A percentile compares a stretch with the other conserved stretches of the same genome.
These are phyloP conservation scores for Drosophila planitibia DNA, from an alignment of 2,888 invertebrate species.

Conservation along the genomic window DNA sequence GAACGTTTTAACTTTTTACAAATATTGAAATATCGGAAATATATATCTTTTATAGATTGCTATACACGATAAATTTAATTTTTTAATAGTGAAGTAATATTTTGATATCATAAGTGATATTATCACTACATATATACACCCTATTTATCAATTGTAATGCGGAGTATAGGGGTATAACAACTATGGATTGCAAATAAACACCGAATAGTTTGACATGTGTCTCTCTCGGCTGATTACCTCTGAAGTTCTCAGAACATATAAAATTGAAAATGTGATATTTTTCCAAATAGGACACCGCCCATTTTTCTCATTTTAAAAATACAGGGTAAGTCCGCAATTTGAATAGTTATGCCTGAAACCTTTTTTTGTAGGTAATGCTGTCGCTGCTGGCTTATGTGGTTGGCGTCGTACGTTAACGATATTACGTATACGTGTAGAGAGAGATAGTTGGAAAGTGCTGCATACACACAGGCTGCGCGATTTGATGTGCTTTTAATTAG, in stretches of 20 bases:
- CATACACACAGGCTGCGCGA: slow-evolving; percentile 19
- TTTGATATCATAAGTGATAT: background rate
- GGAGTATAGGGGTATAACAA: background rate
- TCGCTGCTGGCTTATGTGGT: slow-evolving; percentile 5
- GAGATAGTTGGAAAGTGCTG: slow-evolving; percentile 18
- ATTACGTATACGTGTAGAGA: slow-evolving; percentile 44
- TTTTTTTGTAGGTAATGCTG: background rate
- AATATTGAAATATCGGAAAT: background rate
- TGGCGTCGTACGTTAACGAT: slow-evolving; percentile 15
- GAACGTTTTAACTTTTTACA: background rate
- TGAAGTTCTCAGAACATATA: background rate
- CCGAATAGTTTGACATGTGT: background rate
- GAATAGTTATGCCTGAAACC: background rate
- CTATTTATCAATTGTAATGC: background rate
- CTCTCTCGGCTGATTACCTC: background rate
- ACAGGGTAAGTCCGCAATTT: background rate
- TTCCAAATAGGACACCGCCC: no score
- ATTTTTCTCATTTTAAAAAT: background rate
- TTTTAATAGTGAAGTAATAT: background rate
- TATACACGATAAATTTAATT: no score
- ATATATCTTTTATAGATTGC: background rate
- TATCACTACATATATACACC: background rate
- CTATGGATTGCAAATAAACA: background rate
- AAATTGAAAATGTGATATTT: background rate
- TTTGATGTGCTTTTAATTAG: slow-evolving; percentile 46